A percentile compares a stretch with the other conserved stretches of the same genome.
These are phyloP conservation scores for Himalopsyche tibetana DNA, from an alignment of 2,888 invertebrate species.

Conservation along the genomic window DNA sequence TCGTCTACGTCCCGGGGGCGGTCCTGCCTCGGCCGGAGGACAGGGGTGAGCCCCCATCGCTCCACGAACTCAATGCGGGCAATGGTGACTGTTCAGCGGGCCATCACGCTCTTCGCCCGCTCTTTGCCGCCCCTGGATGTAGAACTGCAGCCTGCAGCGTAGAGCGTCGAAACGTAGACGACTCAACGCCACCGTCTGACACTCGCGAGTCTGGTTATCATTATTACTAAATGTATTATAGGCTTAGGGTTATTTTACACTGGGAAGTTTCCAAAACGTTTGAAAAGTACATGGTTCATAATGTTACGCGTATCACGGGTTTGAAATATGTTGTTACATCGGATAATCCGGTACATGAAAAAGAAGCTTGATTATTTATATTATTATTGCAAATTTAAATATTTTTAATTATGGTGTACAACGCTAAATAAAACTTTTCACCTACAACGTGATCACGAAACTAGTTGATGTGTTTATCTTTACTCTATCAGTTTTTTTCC, in stretches of 20 bases:
- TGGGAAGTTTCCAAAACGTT: neutral
- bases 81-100: constrained; percentile 85
- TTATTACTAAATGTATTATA: constrained; percentile 43
- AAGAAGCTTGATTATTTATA: neutral
- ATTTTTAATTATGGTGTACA: constrained; percentile 4
- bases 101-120: constrained; percentile 68
- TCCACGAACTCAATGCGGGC: constrained; percentile 98
- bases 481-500: too few relatives aligned
- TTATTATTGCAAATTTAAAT: neutral
- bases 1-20: constrained; percentile 88
- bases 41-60: constrained; percentile 99
- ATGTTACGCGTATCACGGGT: neutral
- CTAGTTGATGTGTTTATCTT: too few relatives aligned
- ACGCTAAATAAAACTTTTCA: too few relatives aligned
- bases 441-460: too few relatives aligned
- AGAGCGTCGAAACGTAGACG: constrained; percentile 66
- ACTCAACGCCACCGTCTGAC: constrained; percentile 50
- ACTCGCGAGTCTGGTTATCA: constrained; percentile 66
- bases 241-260: constrained; percentile 21
- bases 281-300: constrained; percentile 28
- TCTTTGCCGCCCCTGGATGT: constrained; percentile 66
- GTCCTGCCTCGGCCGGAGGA: constrained; percentile 97
- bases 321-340: neutral
- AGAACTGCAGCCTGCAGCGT: constrained; percentile 62
- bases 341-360: constrained; percentile 3